Evolutionary conservation across 1,140 invertebrate genomes (phyloP).

Genomic region (Aethina tumida): DNA sequence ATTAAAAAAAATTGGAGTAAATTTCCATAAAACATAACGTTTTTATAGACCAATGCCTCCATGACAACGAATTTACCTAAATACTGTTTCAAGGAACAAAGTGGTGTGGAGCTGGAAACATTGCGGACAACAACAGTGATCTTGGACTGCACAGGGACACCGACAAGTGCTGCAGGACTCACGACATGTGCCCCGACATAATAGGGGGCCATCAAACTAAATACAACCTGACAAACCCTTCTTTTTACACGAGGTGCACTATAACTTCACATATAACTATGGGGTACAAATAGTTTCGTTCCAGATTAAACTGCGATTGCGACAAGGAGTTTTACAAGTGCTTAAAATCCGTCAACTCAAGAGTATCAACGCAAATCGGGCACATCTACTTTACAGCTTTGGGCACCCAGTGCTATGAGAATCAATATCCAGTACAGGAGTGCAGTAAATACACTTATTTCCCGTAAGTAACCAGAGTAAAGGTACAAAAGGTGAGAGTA

Average conservation of each 20-base stretch:
- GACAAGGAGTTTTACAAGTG: conserved; percentile 59
- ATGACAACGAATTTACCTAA: no score
- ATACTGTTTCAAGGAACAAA: conserved; percentile 41
- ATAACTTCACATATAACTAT: background rate
- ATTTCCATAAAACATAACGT: conserved; percentile 2
- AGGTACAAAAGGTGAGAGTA: conserved; percentile 20
- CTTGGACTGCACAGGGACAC: conserved; percentile 53
- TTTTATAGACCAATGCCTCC: conserved; percentile 15
- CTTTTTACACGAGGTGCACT: conserved; percentile 22
- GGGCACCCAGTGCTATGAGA: conserved; percentile 53
- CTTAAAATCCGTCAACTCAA: conserved; percentile 42
- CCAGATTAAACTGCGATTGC: conserved; percentile 54
- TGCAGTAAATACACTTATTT: conserved; percentile 40
- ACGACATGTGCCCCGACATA: conserved; percentile 61
- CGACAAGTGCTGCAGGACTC: conserved; percentile 67
- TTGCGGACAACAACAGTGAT: conserved; percentile 55
- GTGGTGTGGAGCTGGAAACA: conserved; percentile 67
- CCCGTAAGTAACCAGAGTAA: conserved; percentile 18
- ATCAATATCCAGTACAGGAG: conserved; percentile 51
- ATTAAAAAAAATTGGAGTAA: conserved; percentile 4
- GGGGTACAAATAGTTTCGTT: conserved; percentile 13
- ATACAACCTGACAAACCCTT: conserved; percentile 51
- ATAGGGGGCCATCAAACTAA: conserved; percentile 47
- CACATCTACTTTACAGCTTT: conserved; percentile 55
- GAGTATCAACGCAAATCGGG: conserved; percentile 46